Conservation (phyloP, 1,140 invertebrate genomes). For the Globodera ellingtonae region DNA sequence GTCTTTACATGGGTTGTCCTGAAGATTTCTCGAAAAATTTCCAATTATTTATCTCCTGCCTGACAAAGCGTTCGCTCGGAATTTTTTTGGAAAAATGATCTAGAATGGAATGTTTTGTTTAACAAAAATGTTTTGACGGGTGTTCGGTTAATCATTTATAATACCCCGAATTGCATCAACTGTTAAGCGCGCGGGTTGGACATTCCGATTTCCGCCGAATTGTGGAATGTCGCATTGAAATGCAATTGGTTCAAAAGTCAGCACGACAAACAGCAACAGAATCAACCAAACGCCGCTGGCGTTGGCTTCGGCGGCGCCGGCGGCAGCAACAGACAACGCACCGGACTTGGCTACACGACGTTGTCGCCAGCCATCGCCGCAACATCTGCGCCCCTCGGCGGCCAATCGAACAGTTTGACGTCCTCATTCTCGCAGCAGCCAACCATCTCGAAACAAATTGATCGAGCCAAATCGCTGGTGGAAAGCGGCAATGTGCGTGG, state of each 20-base stretch:
- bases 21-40: too few species aligned
- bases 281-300: not conserved
- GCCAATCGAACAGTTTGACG: not conserved
- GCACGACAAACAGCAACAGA: slow-evolving; percentile 24
- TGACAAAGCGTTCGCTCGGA: too few species aligned
- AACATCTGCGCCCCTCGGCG: slow-evolving; percentile 20
- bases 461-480: slow-evolving; percentile 33
- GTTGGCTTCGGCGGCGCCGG: not conserved
- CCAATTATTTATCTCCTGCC: too few species aligned
- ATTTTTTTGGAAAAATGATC: too few species aligned
- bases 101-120: too few species aligned
- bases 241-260: slow-evolving; percentile 46
- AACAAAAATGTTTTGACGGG: too few species aligned
- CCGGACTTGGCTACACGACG: slow-evolving; percentile 47
- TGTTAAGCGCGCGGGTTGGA: slow-evolving; percentile 86
- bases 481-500: slow-evolving; percentile 5
- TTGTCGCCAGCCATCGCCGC: not conserved
- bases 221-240: slow-evolving; percentile 88
- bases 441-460: slow-evolving; percentile 24
- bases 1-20: slow-evolving; percentile 18
- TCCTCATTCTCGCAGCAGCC: not conserved
- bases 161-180: too few species aligned
- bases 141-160: too few species aligned
- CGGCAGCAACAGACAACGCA: slow-evolving; percentile 10
- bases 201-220: slow-evolving; percentile 86